Evolutionary conservation across 2,797 vertebrate genomes (phyloP).

Genomic region (Falco biarmicus): DNA sequence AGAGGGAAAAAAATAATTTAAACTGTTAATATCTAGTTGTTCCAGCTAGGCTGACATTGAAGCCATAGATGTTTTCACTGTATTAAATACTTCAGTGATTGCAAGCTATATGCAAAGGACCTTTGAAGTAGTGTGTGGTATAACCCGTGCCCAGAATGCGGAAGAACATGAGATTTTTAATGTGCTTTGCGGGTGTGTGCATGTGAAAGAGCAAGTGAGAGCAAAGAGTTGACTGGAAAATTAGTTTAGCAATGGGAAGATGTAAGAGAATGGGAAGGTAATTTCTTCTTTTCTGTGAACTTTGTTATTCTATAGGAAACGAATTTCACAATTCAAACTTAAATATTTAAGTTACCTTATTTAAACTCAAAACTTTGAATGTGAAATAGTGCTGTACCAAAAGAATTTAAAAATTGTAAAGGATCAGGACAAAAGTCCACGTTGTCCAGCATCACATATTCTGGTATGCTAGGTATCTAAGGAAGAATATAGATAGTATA

Average conservation of each 20-base stretch:
- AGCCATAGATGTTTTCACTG: background rate
- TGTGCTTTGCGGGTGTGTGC: background rate
- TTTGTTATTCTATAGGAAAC: background rate
- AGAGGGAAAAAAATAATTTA: accelerated
- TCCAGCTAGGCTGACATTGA: background rate
- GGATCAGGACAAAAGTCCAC: background rate
- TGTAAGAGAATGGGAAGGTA: background rate
- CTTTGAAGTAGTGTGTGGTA: background rate
- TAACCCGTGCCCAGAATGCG: background rate
- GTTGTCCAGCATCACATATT: background rate
- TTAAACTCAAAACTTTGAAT: background rate
- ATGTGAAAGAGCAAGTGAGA: background rate
- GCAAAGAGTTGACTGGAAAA: background rate
- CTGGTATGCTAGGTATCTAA: background rate
- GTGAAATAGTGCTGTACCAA: background rate
- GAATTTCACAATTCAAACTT: background rate
- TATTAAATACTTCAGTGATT: background rate
- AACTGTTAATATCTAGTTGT: background rate
- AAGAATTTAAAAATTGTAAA: background rate
- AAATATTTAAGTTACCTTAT: background rate
- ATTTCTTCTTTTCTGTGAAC: background rate
- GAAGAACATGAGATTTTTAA: background rate
- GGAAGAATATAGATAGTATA: background rate
- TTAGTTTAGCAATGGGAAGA: background rate
- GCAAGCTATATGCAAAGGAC: background rate